Conservation (phyloP, 2,888 invertebrate species). For the Hirtodrosophila alboralis region DNA sequence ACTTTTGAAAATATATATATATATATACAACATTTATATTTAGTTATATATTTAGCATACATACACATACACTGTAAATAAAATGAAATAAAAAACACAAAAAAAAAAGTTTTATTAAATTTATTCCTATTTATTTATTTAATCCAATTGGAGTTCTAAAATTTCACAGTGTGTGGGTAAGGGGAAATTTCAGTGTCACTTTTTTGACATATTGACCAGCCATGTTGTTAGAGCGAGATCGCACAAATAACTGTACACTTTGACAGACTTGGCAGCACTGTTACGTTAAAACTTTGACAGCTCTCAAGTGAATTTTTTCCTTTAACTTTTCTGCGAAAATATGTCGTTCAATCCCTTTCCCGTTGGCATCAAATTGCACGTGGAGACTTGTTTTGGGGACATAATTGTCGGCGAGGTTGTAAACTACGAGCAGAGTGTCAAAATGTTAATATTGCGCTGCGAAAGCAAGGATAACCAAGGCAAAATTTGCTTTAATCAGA, state of each 20-base stretch:
- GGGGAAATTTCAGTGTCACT: conserved; percentile 2
- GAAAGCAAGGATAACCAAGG: conserved; percentile 19
- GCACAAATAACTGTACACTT: conserved; percentile 6
- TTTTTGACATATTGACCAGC: conserved; percentile 4
- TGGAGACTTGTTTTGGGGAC: conserved; percentile 45
- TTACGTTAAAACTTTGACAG: neutral
- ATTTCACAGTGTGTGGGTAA: neutral
- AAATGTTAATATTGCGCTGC: conserved; percentile 47
- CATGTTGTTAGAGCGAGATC: conserved; percentile 3
- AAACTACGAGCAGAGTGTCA: conserved; percentile 40
- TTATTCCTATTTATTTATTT: too few species aligned
- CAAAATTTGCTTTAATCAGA: conserved; percentile 4
- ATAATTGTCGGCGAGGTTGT: conserved; percentile 32
- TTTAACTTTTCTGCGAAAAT: neutral
- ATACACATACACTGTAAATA: conserved; percentile 82
- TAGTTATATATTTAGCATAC: conserved; percentile 79
- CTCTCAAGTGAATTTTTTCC: conserved; percentile 10
- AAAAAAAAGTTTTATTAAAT: conserved; percentile 3
- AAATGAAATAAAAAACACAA: conserved; percentile 71
- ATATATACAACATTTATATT: conserved; percentile 78
- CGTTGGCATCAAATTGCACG: conserved; percentile 28
- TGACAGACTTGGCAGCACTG: conserved; percentile 33
- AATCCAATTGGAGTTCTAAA: neutral
- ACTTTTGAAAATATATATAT: conserved; percentile 70
- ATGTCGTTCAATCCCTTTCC: conserved; percentile 36